These are phyloP conservation scores for Passer domesticus DNA, from an alignment of 2,113 vertebrate genomes.

Conservation along the genomic window DNA sequence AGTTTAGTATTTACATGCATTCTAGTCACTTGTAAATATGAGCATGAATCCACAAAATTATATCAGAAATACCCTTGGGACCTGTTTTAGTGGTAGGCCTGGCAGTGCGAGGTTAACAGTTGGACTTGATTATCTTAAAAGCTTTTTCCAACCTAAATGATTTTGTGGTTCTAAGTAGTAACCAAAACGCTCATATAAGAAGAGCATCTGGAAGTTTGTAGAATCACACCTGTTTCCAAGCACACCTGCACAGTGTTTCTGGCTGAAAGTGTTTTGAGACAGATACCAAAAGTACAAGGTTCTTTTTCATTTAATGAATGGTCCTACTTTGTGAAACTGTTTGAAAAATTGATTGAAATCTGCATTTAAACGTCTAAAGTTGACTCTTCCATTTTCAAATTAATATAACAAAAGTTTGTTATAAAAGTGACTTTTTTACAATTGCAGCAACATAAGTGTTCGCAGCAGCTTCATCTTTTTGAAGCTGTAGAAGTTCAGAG, in stretches of 20 bases:
- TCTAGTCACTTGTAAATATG: background rate
- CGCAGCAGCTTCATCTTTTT: background rate
- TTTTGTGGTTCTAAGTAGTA: background rate
- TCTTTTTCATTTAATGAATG: background rate
- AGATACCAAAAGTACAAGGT: background rate
- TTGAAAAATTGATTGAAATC: background rate
- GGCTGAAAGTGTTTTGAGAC: background rate
- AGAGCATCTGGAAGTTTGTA: background rate
- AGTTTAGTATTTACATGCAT: background rate
- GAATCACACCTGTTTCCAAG: background rate
- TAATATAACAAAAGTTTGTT: background rate
- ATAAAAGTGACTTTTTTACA: background rate
- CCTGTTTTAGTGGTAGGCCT: background rate
- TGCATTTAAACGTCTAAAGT: background rate
- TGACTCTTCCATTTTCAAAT: background rate
- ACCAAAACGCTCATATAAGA: background rate
- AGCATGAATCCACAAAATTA: background rate
- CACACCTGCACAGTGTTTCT: background rate
- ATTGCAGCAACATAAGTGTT: background rate
- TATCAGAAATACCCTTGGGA: background rate
- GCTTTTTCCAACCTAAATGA: background rate
- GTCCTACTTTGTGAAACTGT: background rate
- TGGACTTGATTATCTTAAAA: background rate
- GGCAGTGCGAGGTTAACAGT: background rate
- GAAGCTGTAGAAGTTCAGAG: background rate